A percentile compares a stretch with the other conserved stretches of the same genome.
Evolutionary conservation across 2,888 invertebrate genomes (phyloP).

Genomic region (Holacanthella duospinosa): DNA sequence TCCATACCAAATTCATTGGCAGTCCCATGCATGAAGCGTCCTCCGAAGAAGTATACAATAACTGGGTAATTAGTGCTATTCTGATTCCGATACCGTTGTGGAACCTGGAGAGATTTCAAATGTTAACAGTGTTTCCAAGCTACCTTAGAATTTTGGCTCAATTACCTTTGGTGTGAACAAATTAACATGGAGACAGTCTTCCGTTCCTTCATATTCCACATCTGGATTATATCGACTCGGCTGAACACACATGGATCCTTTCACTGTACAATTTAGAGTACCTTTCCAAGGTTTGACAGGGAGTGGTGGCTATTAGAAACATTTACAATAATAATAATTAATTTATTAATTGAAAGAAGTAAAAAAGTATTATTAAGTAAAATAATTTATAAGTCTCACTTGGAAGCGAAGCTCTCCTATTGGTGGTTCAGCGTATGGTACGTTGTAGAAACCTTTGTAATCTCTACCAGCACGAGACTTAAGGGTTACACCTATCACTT

Average conservation of each 20-base stretch:
- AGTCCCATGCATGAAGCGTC: constrained; percentile 10
- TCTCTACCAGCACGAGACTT: constrained; percentile 3
- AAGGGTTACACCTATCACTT: not conserved
- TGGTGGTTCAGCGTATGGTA: constrained; percentile 10
- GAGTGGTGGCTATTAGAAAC: not conserved
- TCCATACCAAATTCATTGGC: constrained; percentile 4
- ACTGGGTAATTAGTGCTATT: not conserved
- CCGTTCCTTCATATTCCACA: not conserved
- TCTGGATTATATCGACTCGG: not conserved
- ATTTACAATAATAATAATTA: not conserved
- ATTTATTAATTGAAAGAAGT: not conserved
- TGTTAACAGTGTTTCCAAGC: no score
- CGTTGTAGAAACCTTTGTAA: constrained; percentile 10
- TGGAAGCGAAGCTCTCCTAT: constrained; percentile 5
- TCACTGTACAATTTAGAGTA: not conserved
- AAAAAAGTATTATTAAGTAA: no score
- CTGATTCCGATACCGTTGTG: no score
- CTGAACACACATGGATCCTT: constrained; percentile 9
- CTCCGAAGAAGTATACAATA: constrained; percentile 10
- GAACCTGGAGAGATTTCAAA: no score
- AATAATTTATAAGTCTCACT: no score
- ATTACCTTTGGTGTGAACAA: constrained; percentile 6
- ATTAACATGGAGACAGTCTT: constrained; percentile 7
- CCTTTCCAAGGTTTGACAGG: constrained; percentile 5
- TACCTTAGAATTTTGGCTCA: no score